phyloP scores from a whole-genome alignment of 2,113 vertebrate genomes.

The Drymodes brunneopygia region DNA sequence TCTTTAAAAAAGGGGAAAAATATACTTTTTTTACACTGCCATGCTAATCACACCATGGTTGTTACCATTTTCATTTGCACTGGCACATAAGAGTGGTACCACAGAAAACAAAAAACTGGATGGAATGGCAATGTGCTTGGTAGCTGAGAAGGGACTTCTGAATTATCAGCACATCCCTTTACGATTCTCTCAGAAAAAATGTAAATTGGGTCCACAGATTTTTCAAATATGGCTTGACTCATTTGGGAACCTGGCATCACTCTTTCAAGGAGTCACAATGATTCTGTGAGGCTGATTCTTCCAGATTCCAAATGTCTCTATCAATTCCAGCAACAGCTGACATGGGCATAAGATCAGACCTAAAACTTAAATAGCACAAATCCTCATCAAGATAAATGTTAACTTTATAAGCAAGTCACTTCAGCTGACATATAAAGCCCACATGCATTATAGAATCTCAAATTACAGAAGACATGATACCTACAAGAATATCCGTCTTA shows the following conservation, averaged over 20 bases:
- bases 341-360: not conserved
- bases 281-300: not conserved
- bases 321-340: conserved; percentile 12
- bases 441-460: not conserved
- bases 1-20: not conserved
- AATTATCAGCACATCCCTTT: not conserved
- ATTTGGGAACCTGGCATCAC: not conserved
- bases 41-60: not conserved
- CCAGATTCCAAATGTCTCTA: not conserved
- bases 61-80: not conserved
- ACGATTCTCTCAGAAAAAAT: not conserved
- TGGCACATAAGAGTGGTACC: not conserved
- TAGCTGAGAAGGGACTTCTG: not conserved
- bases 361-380: not conserved
- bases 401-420: not conserved
- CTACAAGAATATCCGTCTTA: not conserved
- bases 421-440: not conserved
- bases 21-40: not conserved
- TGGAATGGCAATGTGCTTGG: not conserved
- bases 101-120: not conserved
- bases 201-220: not conserved
- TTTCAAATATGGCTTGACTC: not conserved
- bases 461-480: not conserved
- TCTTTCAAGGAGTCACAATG: not conserved
- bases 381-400: not conserved